Evolutionary conservation across 1,140 invertebrate species (phyloP).

Genomic region (Ylistrum balloti): DNA sequence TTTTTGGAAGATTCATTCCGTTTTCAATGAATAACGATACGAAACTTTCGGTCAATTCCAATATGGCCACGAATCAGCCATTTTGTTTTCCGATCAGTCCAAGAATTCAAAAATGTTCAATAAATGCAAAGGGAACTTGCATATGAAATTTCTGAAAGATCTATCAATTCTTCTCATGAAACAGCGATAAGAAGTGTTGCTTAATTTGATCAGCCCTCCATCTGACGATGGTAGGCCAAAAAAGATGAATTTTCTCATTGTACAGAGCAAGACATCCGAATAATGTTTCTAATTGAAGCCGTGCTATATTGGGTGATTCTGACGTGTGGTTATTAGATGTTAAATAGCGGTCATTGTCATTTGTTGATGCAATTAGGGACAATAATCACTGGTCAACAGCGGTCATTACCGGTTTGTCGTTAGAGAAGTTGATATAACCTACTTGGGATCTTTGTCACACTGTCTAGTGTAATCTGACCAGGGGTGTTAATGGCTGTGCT

Average conservation of each 20-base stretch:
- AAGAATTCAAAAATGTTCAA: too few species aligned
- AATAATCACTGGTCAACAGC: not conserved
- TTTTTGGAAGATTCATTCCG: too few species aligned
- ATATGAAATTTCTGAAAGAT: too few species aligned
- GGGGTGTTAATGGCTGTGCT: not conserved
- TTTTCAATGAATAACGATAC: too few species aligned
- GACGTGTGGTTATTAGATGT: not conserved
- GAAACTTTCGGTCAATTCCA: too few species aligned
- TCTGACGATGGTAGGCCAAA: too few species aligned
- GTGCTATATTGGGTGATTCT: not conserved
- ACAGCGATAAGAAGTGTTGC: too few species aligned
- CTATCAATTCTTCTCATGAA: too few species aligned
- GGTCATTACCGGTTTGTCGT: slow-evolving; percentile 24
- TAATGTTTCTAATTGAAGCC: not conserved
- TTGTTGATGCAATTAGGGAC: slow-evolving; percentile 10
- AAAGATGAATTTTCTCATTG: not conserved
- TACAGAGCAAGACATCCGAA: not conserved
- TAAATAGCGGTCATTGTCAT: not conserved
- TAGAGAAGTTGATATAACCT: slow-evolving; percentile 1
- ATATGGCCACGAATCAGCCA: too few species aligned
- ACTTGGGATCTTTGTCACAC: not conserved
- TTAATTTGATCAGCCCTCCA: too few species aligned
- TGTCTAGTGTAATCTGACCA: not conserved
- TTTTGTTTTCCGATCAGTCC: too few species aligned
- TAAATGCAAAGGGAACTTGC: too few species aligned